Percentiles rank a stretch among this genome's conserved stretches.
phyloP scores from a whole-genome alignment of 1,140 invertebrate species.

The Brachystomella parvula region DNA sequence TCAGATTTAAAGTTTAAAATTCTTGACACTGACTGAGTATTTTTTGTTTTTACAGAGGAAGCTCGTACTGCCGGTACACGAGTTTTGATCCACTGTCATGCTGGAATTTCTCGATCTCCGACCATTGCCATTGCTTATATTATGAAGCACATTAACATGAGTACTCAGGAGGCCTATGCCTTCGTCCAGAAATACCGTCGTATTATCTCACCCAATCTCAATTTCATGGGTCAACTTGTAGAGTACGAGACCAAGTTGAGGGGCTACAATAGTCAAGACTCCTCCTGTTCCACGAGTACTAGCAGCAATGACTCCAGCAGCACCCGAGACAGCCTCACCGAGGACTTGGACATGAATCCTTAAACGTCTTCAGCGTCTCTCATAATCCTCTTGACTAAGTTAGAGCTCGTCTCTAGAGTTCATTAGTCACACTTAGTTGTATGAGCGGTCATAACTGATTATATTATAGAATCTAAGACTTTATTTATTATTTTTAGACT shows the following conservation, averaged over 20 bases:
- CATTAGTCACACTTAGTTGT: neutral
- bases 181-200: slow-evolving; percentile 74
- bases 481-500: neutral
- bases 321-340: neutral
- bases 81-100: slow-evolving; percentile 89
- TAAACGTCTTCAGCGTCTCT: neutral
- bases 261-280: slow-evolving; percentile 12
- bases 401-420: neutral
- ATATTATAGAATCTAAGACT: neutral
- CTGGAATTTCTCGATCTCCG: slow-evolving; percentile 86
- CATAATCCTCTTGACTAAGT: neutral
- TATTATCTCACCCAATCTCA: slow-evolving; percentile 93
- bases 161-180: slow-evolving; percentile 83
- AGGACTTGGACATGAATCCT: neutral
- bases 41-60: slow-evolving; percentile 63
- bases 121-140: slow-evolving; percentile 92
- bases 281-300: slow-evolving; percentile 11
- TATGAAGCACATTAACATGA: slow-evolving; percentile 76
- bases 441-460: neutral
- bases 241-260: slow-evolving; percentile 59
- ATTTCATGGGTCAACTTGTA: slow-evolving; percentile 91
- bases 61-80: slow-evolving; percentile 65
- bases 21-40: slow-evolving; percentile 20
- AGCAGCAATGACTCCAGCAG: neutral
- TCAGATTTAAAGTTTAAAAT: slow-evolving; percentile 4